Evolutionary conservation across 2,113 vertebrate species (phyloP), one percentile per base, ranked within the genome.

Genomic region (Lota lota): DNA sequence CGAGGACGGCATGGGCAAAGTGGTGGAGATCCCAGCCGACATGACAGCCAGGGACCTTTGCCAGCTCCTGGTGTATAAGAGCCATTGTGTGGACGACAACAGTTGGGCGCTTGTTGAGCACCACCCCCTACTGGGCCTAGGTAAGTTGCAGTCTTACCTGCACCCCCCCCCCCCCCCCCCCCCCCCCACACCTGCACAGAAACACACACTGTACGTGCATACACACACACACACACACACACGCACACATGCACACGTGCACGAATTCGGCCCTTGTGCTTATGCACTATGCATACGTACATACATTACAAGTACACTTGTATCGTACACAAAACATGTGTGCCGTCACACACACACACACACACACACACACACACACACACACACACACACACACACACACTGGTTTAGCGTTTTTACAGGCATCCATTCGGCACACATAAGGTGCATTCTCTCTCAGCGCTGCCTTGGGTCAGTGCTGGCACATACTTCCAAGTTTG

Each of bases 81-180:
- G 94, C 91, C 97, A 99, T 91, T 99, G 95, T 90, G 92, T 99
- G 91, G 95, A 99, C 79, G 97, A 99, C 91, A 96, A 96, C 93
- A 98, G 94, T 93, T 99, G 97, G 97, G 91, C 94, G 54, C 93
- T 99, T 77, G 95, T 99, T 90, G 97, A 99, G 87, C 94, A 98
- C 88, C 96, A 98, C 90, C 94, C 95, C 3, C 93, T 97, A 72
- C 91, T 99, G 70, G 96, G 97, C 78, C 87, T 99, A 90, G 97
- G 97, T 99, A 94, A 90, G 90, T 60, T 57, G 18, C 71, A 61
- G 67, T 47, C 40, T 76, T 18, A 22, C 40, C 59, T 51, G 56
- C 19, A 18, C 59, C 10, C 14, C 20, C 20, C 10, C 58, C 19
- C 0, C 58, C 58, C 5, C 1, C 5, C 58, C 20, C 6, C n/a